Evolutionary conservation across 1,140 invertebrate species (phyloP).

Genomic region (Proctacanthus coquilletti): DNA sequence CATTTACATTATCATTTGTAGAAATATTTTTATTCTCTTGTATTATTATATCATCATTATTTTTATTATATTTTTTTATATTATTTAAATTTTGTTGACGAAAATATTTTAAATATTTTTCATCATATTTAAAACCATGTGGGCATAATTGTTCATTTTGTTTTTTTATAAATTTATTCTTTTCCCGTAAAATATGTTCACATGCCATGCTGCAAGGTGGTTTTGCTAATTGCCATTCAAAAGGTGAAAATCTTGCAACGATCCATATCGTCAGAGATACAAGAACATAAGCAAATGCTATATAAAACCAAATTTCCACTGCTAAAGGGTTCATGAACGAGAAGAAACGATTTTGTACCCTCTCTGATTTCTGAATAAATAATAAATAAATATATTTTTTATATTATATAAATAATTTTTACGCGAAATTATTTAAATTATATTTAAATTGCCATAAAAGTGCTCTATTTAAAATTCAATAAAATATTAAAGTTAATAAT

Average conservation of each 20-base stretch:
- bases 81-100: no score
- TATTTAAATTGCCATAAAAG: no score
- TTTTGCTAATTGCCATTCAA: conserved; percentile 65
- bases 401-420: no score
- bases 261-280: conserved; percentile 90
- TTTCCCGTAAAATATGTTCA: conserved; percentile 16
- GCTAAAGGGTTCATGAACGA: conserved; percentile 92
- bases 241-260: conserved; percentile 86
- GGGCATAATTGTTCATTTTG: no score
- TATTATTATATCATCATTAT: neutral
- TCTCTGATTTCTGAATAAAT: conserved; percentile 26
- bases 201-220: conserved; percentile 18
- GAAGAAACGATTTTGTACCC: conserved; percentile 49
- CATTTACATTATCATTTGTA: neutral
- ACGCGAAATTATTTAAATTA: no score
- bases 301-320: conserved; percentile 88
- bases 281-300: conserved; percentile 77
- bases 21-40: neutral
- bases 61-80: neutral
- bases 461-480: no score
- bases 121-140: no score
- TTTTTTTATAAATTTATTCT: no score
- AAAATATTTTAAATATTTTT: no score
- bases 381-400: no score
- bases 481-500: no score